Percentiles rank a stretch among this genome's conserved stretches.
These are phyloP conservation scores for Nematopogon swammerdamellus DNA, from an alignment of 2,888 invertebrate genomes.

Conservation along the genomic window DNA sequence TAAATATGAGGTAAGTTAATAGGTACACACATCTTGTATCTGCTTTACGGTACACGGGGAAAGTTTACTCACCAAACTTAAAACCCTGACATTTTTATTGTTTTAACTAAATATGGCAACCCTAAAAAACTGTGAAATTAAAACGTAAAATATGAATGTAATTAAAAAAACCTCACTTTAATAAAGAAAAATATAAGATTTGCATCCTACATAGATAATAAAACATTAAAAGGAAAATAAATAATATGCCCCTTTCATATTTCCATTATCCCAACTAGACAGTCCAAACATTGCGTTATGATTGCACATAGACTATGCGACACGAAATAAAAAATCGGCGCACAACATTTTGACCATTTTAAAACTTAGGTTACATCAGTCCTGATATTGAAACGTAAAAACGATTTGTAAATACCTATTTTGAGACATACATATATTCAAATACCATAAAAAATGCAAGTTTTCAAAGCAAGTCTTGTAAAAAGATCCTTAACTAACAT, in stretches of 20 bases:
- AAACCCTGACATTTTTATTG: conserved; percentile 4
- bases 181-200: not conserved
- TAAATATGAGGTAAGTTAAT: conserved; percentile 55
- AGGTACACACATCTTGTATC: conserved; percentile 50
- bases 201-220: not conserved
- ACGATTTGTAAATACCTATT: not conserved
- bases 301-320: not conserved
- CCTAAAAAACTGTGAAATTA: not conserved
- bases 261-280: not conserved
- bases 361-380: not conserved
- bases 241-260: not conserved
- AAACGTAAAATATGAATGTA: not conserved
- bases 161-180: not conserved
- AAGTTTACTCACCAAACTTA: not conserved
- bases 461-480: not conserved
- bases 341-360: too few species aligned
- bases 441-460: not conserved
- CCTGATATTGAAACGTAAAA: not conserved
- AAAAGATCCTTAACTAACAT: not conserved
- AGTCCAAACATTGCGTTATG: not conserved
- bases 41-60: not conserved
- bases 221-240: not conserved
- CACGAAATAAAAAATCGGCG: too few species aligned
- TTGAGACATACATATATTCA: not conserved
- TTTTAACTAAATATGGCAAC: not conserved